Evolutionary conservation across 2,797 vertebrate species (phyloP).

Genomic region (Acipenser transmontanus): DNA sequence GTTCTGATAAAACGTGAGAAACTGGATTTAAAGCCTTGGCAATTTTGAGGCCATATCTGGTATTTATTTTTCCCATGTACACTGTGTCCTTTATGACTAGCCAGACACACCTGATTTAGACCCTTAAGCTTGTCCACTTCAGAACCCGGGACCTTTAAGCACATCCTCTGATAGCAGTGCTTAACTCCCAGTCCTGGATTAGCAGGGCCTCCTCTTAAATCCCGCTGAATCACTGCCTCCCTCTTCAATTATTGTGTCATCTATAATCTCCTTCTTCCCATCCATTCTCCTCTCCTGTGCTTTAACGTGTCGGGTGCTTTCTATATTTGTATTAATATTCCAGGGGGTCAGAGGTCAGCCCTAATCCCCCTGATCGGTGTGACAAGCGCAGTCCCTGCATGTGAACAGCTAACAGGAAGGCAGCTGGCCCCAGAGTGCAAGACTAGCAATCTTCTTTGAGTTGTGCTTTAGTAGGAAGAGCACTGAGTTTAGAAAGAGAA

Average conservation of each 20-base stretch:
- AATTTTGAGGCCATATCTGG: too few species aligned
- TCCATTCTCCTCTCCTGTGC: conserved; percentile 55
- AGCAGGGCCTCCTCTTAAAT: conserved; percentile 71
- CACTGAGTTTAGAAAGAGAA: too few species aligned
- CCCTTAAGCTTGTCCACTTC: conserved; percentile 58
- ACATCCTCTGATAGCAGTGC: conserved; percentile 59
- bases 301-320: conserved; percentile 8
- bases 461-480: too few species aligned
- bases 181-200: conserved; percentile 68
- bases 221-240: conserved; percentile 70
- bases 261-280: conserved; percentile 67
- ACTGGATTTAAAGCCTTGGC: too few species aligned
- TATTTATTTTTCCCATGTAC: too few species aligned
- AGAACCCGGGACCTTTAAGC: conserved; percentile 55
- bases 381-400: too few species aligned
- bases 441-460: too few species aligned
- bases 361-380: conserved; percentile 14
- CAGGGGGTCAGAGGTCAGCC: conserved; percentile 51
- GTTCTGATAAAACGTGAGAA: too few species aligned
- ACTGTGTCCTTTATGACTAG: too few species aligned
- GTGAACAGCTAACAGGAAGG: too few species aligned
- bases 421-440: too few species aligned
- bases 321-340: conserved; percentile 23
- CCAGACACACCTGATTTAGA: conserved; percentile 19
- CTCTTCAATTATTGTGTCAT: conserved; percentile 67